Evolutionary conservation across 2,888 invertebrate genomes (phyloP).

Genomic region (Strigamia maritima): DNA sequence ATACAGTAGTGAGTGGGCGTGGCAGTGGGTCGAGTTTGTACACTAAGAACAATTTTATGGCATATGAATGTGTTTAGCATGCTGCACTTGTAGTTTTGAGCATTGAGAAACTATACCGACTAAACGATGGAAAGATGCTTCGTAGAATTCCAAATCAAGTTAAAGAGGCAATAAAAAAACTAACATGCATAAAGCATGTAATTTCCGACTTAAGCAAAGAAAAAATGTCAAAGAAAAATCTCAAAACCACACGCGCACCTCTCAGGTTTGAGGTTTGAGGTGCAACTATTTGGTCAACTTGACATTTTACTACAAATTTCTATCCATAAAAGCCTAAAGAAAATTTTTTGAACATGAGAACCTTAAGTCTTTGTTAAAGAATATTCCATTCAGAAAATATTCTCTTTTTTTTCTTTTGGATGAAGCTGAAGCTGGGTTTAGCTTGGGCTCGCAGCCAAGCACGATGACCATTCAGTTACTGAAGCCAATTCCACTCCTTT

Average conservation of each 20-base stretch:
- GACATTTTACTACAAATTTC: neutral
- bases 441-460: neutral
- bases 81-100: conserved; percentile 19
- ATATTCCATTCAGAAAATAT: neutral
- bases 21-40: neutral
- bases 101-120: conserved; percentile 10
- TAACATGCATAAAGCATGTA: conserved; percentile 23
- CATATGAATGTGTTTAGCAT: conserved; percentile 23
- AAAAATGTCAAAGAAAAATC: neutral
- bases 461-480: neutral
- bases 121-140: conserved; percentile 23
- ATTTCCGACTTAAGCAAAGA: neutral
- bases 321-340: neutral
- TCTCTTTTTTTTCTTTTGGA: neutral
- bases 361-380: neutral
- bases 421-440: neutral
- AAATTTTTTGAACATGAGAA: neutral
- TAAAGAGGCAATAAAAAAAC: conserved; percentile 19
- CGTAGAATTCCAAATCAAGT: conserved; percentile 11
- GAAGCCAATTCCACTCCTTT: neutral
- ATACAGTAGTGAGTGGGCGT: neutral
- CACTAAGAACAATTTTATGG: conserved; percentile 3
- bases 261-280: neutral
- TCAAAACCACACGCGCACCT: neutral
- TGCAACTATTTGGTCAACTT: neutral